Evolutionary conservation across 2,113 vertebrate species (phyloP).

Genomic region (Ramphastos sulfuratus): DNA sequence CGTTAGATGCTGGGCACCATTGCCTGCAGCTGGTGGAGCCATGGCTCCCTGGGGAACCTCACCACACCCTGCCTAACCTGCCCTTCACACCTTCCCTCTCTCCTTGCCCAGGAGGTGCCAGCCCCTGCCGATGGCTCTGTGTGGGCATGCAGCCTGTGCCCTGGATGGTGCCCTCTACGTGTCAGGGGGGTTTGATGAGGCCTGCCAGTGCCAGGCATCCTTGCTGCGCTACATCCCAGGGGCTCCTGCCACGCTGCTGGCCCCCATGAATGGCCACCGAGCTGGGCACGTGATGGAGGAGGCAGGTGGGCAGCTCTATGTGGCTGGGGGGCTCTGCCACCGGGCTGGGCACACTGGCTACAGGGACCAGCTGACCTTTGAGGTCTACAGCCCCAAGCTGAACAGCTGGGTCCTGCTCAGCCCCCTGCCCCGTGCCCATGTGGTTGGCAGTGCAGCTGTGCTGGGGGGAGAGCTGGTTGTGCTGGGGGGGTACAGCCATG

Average conservation of each 20-base stretch:
- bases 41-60: not conserved
- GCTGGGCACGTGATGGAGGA: slow-evolving; percentile 80
- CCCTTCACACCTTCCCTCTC: not conserved
- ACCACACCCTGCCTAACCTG: not conserved
- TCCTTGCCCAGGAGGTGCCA: slow-evolving; percentile 68
- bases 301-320: slow-evolving; percentile 72
- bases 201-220: slow-evolving; percentile 45
- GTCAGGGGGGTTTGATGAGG: slow-evolving; percentile 73
- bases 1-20: not conserved
- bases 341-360: slow-evolving; percentile 45
- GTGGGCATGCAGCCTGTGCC: slow-evolving; percentile 75
- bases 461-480: slow-evolving; percentile 76
- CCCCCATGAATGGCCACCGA: slow-evolving; percentile 75
- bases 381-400: slow-evolving; percentile 71
- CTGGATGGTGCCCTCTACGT: slow-evolving; percentile 76
- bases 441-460: slow-evolving; percentile 71
- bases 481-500: slow-evolving; percentile 80
- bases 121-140: slow-evolving; percentile 72
- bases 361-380: slow-evolving; percentile 77
- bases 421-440: slow-evolving; percentile 76
- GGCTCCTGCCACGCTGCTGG: slow-evolving; percentile 47
- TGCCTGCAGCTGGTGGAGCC: not conserved
- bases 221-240: slow-evolving; percentile 73
- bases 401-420: slow-evolving; percentile 72
- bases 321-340: slow-evolving; percentile 75